These are phyloP conservation scores for Seira ritae DNA, from an alignment of 2,888 invertebrate genomes.

Conservation along the genomic window DNA sequence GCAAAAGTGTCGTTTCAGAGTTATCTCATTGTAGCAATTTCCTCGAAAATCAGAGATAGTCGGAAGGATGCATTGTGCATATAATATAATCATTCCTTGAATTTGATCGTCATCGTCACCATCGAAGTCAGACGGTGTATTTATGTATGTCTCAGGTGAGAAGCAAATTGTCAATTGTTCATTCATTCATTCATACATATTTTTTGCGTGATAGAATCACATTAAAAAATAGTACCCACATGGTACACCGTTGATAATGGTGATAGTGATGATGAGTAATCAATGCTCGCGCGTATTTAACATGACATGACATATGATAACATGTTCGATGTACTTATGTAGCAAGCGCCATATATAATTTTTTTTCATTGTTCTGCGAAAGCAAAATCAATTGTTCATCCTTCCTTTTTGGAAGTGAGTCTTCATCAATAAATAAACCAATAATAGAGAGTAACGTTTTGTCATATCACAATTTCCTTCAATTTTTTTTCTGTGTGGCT, in stretches of 20 bases:
- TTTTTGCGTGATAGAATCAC: neutral
- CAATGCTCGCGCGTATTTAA: neutral
- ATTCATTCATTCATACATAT: neutral
- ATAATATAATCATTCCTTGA: no score
- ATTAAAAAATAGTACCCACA: neutral
- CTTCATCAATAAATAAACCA: slow-evolving; percentile 10
- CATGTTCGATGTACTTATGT: no score
- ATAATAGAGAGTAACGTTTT: neutral
- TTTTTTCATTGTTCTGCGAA: slow-evolving; percentile 29
- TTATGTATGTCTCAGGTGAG: no score
- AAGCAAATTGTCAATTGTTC: neutral
- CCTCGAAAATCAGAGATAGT: no score
- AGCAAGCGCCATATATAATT: no score
- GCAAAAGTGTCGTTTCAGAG: slow-evolving; percentile 41
- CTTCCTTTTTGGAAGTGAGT: slow-evolving; percentile 31
- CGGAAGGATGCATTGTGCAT: no score
- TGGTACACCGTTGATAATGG: no score
- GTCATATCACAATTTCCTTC: neutral
- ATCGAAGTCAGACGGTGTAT: no score
- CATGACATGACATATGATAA: neutral
- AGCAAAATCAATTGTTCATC: slow-evolving; percentile 47
- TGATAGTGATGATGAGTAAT: neutral
- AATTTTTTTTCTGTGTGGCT: neutral
- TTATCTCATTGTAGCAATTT: neutral
- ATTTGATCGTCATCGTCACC: no score